Conservation (phyloP, 2,888 invertebrate species). For the Trachelus stipa region DNA sequence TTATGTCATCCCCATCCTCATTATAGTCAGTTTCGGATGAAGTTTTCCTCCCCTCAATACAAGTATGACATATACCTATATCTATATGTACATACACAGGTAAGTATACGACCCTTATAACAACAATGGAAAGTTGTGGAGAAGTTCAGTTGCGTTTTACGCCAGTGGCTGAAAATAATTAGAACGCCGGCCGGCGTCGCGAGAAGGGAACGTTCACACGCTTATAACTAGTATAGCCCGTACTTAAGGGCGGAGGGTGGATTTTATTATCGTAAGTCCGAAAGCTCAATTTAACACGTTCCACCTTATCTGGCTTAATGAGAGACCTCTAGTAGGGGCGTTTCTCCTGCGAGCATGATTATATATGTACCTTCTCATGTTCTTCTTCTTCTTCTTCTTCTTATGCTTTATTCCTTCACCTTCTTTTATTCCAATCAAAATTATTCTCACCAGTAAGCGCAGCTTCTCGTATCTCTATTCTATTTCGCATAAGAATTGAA, state of each 20-base stretch:
- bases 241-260: not conserved
- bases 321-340: not conserved
- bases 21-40: conserved; percentile 20
- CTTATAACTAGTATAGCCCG: not conserved
- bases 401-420: not conserved
- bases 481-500: not conserved
- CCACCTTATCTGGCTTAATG: not conserved
- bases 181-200: not conserved
- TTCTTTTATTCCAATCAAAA: not conserved
- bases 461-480: not conserved
- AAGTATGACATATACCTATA: not conserved
- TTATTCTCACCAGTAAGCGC: not conserved
- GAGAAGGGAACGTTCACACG: not conserved
- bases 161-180: conserved; percentile 2
- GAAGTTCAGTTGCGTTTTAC: conserved; percentile 1
- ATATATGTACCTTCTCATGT: not conserved
- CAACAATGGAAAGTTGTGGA: conserved; percentile 1
- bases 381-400: not conserved
- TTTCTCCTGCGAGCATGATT: not conserved
- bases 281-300: conserved; percentile 8
- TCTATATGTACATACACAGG: not conserved
- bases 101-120: not conserved
- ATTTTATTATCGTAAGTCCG: conserved; percentile 2
- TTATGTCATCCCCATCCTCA: not conserved
- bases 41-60: conserved; percentile 17